Conservation (phyloP, 2,113 vertebrate species). For the Oryzias woworae region DNA sequence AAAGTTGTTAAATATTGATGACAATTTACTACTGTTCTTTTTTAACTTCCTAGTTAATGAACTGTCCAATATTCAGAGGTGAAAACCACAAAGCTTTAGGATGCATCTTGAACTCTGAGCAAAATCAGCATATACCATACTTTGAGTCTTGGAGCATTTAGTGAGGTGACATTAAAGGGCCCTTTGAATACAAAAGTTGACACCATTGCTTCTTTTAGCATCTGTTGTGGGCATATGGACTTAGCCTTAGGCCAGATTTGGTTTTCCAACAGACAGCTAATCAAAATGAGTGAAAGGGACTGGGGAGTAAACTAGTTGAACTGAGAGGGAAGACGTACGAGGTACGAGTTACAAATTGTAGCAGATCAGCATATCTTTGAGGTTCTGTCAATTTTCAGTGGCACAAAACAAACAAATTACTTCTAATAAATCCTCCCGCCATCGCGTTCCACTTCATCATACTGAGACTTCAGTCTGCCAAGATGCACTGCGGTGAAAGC, state of each 20-base stretch:
- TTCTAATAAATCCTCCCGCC: constrained; percentile 23
- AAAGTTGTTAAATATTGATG: too few species aligned
- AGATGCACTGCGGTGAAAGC: constrained; percentile 7
- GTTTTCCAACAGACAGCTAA: constrained; percentile 47
- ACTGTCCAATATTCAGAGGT: too few species aligned
- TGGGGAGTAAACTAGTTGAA: constrained; percentile 27
- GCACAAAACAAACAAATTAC: background rate
- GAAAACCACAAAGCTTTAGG: too few species aligned
- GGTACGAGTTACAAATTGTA: constrained; percentile 10
- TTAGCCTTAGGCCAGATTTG: constrained; percentile 33
- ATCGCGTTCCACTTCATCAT: constrained; percentile 11
- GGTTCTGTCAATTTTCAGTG: constrained; percentile 4
- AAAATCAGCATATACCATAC: background rate
- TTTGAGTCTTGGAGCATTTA: background rate
- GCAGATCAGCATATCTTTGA: constrained; percentile 19
- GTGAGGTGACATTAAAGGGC: constrained; percentile 11
- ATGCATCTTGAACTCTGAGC: too few species aligned
- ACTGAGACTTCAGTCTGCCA: constrained; percentile 12
- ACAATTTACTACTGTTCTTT: too few species aligned
- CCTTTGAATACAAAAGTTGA: constrained; percentile 39
- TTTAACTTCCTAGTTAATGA: too few species aligned
- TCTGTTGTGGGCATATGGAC: constrained; percentile 46
- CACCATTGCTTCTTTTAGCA: constrained; percentile 35
- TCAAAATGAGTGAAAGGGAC: constrained; percentile 51
- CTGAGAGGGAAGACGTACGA: constrained; percentile 23